A percentile compares a stretch with the other conserved stretches of the same genome.
Evolutionary conservation across 2,888 invertebrate species (phyloP).

Genomic region (Oligia fasciuncula): DNA sequence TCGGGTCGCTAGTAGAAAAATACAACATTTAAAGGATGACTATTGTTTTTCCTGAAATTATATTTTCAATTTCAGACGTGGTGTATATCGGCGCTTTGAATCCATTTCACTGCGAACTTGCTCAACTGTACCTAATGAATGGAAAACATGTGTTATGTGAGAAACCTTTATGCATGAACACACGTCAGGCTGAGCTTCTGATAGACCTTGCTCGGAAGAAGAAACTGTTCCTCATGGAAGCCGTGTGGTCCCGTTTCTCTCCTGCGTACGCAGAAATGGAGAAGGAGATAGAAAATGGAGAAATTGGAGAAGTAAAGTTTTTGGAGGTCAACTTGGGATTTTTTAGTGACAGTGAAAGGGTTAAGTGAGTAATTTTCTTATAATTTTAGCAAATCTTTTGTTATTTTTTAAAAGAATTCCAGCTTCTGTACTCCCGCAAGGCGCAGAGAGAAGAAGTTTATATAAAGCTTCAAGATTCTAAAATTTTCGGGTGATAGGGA

Average conservation of each 20-base stretch:
- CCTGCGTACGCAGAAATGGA: conserved; percentile 93
- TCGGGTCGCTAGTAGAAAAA: background rate
- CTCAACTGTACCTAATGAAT: conserved; percentile 93
- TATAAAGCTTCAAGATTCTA: background rate
- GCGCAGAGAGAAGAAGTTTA: background rate
- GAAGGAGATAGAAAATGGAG: conserved; percentile 91
- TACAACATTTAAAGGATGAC: background rate
- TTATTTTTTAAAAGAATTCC: background rate
- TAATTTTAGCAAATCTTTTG: background rate
- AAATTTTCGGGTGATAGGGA: background rate
- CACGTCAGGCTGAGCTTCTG: conserved; percentile 92
- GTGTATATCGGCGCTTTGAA: conserved; percentile 95
- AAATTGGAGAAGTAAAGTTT: conserved; percentile 92
- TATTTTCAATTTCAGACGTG: conserved; percentile 91
- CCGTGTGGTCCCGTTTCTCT: conserved; percentile 96
- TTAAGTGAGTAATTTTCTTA: conserved; percentile 70
- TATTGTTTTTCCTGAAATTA: background rate
- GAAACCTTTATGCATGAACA: conserved; percentile 96
- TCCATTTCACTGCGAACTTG: conserved; percentile 92
- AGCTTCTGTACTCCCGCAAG: background rate
- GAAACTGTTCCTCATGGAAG: conserved; percentile 96
- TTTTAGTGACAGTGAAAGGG: conserved; percentile 81
- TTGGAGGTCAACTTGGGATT: conserved; percentile 93
- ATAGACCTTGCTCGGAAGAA: conserved; percentile 92
- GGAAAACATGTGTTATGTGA: conserved; percentile 97